phyloP scores from a whole-genome alignment of 2,888 invertebrate species.

The Metallyticus violacea region DNA sequence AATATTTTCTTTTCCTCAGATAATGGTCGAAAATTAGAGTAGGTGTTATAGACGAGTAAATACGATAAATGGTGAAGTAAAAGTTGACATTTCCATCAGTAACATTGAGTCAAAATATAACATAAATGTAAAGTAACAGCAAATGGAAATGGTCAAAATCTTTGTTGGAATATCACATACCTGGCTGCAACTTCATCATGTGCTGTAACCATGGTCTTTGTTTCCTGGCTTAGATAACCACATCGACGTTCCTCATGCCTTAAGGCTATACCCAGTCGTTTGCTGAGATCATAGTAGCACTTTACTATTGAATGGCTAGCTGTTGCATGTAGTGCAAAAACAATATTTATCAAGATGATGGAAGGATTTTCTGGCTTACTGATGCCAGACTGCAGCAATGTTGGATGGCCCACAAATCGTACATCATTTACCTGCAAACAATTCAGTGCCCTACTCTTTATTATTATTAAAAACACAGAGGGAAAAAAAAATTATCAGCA shows the following conservation, averaged over 20 bases:
- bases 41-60: too few relatives aligned
- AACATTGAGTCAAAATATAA: too few relatives aligned
- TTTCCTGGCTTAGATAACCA: constrained; percentile 84
- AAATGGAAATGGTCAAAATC: too few relatives aligned
- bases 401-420: constrained; percentile 92
- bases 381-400: constrained; percentile 61
- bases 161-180: constrained; percentile 41
- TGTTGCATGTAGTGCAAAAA: constrained; percentile 87
- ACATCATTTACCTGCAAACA: constrained; percentile 67
- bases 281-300: constrained; percentile 92
- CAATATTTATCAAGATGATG: constrained; percentile 75
- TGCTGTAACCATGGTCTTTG: constrained; percentile 74
- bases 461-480: background rate
- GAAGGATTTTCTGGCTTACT: constrained; percentile 56
- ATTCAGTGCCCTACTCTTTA: background rate
- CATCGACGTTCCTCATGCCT: constrained; percentile 88
- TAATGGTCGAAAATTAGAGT: too few relatives aligned
- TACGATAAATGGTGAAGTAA: too few relatives aligned
- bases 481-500: too few relatives aligned
- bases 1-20: too few relatives aligned
- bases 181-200: constrained; percentile 59
- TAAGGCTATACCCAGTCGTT: constrained; percentile 81
- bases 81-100: too few relatives aligned
- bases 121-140: too few relatives aligned
- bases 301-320: constrained; percentile 89